A percentile compares a stretch with the other conserved stretches of the same genome.
Conservation (phyloP, 2,888 invertebrate genomes). For the Coelopa pilipes region DNA sequence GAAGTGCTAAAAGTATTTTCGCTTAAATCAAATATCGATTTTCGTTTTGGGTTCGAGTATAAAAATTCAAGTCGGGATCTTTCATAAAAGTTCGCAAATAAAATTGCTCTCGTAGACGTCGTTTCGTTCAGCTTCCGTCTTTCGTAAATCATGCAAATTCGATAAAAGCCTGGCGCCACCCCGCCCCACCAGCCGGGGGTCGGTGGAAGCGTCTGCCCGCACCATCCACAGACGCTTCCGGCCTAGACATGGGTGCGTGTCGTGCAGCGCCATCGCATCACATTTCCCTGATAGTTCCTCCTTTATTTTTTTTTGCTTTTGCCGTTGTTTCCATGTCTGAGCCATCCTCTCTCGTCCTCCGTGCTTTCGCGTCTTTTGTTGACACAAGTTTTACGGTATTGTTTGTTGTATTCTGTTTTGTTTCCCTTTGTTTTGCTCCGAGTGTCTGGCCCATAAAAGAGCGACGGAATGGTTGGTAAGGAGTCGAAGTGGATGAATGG, state of each 20-base stretch:
- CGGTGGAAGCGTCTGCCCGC: not conserved
- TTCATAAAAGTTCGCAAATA: no score
- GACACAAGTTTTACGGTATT: not conserved
- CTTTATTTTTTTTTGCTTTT: not conserved
- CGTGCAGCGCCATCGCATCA: not conserved
- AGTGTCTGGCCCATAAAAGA: not conserved
- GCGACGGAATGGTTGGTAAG: not conserved
- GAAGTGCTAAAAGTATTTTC: no score
- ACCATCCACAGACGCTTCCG: not conserved
- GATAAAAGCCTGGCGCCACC: no score
- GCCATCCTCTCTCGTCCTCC: not conserved
- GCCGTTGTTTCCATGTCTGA: no score
- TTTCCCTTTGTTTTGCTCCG: not conserved
- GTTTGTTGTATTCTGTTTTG: not conserved
- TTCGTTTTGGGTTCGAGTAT: no score
- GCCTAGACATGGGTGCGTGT: not conserved
- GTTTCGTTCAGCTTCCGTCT: no score
- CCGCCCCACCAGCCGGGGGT: no score
- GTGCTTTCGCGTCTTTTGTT: slow-evolving; percentile 14
- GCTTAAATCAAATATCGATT: no score
- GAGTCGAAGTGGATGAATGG: no score
- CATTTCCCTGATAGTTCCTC: not conserved
- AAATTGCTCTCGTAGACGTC: no score
- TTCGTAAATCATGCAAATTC: no score
- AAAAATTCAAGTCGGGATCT: no score